Base-by-base conservation (phyloP, 2,888 invertebrate genomes). In the Cynaeus angustus region DNA sequence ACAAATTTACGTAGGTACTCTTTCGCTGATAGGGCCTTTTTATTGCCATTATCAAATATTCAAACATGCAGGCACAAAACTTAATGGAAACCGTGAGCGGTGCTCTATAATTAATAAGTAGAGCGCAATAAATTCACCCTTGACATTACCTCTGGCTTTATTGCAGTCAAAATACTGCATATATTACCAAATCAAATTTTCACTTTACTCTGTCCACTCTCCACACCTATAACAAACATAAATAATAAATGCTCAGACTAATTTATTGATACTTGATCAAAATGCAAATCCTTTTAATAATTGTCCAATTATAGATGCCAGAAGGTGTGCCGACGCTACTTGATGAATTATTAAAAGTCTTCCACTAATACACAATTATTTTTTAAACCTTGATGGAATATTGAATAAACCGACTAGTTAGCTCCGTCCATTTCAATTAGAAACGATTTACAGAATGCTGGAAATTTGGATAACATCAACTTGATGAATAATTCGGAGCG, bases 11-110 rank as follows among this genome's bases (percentile, higher is more conserved):
- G 56, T 26, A 38, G 43, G 26, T 56, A 14, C 26, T 43, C 28
- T 58, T 16, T 21, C 21, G 38, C 10, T 62, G 52, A 37, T 52
- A 26, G 52, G 62, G 52, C 41, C 62, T 26, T 65, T 66, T 66
- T 66, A 66, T 53, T 55, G 65, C 53, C 45, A 38, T 55, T 56
- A 66, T 66, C 66, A 66, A 66, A 66, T 21, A 66, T 62, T 52
- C 52, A 65, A 55, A 55, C 46, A 45, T 28, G 7, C 9, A 28
- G 48, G n/a, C 46, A 28, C 48, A 50, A 28, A 50, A 50, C 8
- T 46, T 30, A 46, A 37, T 48, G 45, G 46, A 46, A 28, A 46
- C 33, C 41, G 38, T 33, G 37, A 59, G 48, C 62, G 62, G 26
- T 50, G 62, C 62, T 41, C 59, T 59, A 59, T 58, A 58, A 58